A percentile compares a stretch with the other conserved stretches of the same genome.
Conservation (phyloP, 2,888 invertebrate genomes). For the Psococerastis gibbosa region DNA sequence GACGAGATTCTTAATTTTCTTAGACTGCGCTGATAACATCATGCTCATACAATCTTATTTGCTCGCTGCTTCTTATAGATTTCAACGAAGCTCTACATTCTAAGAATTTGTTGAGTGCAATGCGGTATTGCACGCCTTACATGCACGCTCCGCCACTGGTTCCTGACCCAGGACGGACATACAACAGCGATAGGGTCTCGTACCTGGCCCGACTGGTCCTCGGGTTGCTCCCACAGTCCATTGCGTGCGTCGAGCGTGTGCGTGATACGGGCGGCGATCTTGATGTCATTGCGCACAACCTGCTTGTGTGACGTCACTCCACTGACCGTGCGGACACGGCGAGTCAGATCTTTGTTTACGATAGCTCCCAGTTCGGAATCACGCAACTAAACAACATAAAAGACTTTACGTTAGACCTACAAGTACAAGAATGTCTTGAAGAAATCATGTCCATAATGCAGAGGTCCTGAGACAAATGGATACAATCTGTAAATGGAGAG, state of each 20-base stretch:
- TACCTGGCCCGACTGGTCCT: conserved; percentile 24
- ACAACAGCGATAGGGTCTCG: conserved; percentile 18
- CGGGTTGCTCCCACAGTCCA: conserved; percentile 46
- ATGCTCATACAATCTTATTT: too few species aligned
- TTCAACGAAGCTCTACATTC: too few species aligned
- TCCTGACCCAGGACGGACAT: neutral
- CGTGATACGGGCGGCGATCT: conserved; percentile 77
- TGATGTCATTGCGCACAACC: conserved; percentile 79
- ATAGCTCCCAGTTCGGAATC: conserved; percentile 90
- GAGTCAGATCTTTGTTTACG: conserved; percentile 88
- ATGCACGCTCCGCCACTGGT: too few species aligned
- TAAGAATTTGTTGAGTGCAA: too few species aligned
- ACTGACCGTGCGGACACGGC: conserved; percentile 79
- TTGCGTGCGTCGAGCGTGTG: conserved; percentile 75
- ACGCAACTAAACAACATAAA: conserved; percentile 42
- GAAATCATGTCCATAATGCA: too few species aligned
- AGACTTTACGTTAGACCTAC: too few species aligned
- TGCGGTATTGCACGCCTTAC: too few species aligned
- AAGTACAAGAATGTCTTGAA: too few species aligned
- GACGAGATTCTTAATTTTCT: too few species aligned
- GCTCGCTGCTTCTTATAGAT: neutral
- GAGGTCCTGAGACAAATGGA: too few species aligned
- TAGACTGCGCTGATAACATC: too few species aligned
- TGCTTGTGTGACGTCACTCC: conserved; percentile 78
- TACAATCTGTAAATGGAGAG: too few species aligned